Conservation (phyloP, 2,113 vertebrate species). For the Piliocolobus tephrosceles region DNA sequence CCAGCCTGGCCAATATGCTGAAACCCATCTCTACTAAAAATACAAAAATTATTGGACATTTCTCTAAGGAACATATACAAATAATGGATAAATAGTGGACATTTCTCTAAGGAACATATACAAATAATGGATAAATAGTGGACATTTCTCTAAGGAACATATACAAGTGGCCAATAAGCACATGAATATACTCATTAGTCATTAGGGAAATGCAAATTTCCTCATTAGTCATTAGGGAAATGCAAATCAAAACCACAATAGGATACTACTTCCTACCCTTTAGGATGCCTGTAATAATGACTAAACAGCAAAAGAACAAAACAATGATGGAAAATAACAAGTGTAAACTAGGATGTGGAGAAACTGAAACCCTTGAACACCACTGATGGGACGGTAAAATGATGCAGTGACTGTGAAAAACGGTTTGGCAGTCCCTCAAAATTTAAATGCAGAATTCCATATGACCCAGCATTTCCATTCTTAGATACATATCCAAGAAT, state of each 20-base stretch:
- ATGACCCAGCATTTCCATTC: background rate
- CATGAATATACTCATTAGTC: background rate
- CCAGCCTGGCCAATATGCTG: no score
- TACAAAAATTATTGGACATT: no score
- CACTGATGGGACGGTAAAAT: background rate
- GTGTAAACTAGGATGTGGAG: background rate
- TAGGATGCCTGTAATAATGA: background rate
- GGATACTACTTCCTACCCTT: background rate
- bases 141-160: slow-evolving; percentile 15
- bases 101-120: slow-evolving; percentile 1
- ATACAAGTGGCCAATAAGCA: background rate
- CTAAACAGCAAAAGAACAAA: background rate
- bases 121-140: no score
- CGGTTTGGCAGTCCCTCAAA: background rate
- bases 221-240: background rate
- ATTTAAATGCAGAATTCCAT: background rate
- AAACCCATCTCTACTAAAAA: no score
- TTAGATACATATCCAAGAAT: background rate
- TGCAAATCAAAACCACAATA: slow-evolving; percentile 9
- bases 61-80: no score
- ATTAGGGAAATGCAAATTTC: slow-evolving; percentile 7
- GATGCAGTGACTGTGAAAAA: background rate
- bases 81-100: no score
- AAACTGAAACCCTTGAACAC: background rate
- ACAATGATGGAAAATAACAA: background rate